Evolutionary conservation across 2,113 vertebrate species (phyloP).

Genomic region (Oriolus oriolus): DNA sequence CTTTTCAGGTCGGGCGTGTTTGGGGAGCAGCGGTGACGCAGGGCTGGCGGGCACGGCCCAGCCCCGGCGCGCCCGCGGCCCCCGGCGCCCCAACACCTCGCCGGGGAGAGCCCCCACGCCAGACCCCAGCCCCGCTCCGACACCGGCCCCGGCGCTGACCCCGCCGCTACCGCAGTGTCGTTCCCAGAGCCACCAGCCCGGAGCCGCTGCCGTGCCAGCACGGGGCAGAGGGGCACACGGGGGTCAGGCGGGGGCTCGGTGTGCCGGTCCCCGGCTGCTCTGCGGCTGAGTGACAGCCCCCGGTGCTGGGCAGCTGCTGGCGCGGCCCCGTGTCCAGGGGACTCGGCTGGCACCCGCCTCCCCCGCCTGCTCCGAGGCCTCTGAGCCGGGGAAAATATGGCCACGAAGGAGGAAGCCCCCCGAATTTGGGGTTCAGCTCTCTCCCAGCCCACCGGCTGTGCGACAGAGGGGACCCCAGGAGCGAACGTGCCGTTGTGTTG

Average conservation of each 20-base stretch:
- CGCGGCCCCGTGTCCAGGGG: background rate
- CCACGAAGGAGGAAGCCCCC: background rate
- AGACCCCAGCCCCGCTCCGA: accelerated
- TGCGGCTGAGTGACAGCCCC: conserved; percentile 36
- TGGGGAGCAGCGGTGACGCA: conserved; percentile 58
- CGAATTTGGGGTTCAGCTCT: background rate
- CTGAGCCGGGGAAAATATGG: background rate
- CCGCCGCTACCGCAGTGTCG: accelerated
- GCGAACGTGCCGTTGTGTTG: accelerated
- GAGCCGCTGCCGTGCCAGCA: accelerated
- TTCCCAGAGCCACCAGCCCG: background rate
- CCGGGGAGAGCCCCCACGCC: background rate
- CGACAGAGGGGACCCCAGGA: accelerated
- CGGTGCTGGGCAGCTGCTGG: conserved; percentile 36
- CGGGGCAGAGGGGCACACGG: background rate
- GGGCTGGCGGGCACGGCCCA: conserved; percentile 27
- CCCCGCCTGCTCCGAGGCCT: background rate
- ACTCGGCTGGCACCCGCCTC: background rate
- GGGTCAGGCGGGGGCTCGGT: background rate
- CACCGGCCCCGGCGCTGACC: background rate
- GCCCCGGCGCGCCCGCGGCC: conserved; percentile 24
- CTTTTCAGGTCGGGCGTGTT: conserved; percentile 67
- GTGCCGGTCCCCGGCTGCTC: background rate
- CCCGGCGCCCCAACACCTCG: background rate
- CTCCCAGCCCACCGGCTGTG: background rate